Conservation (phyloP, 2,113 vertebrate species). For the Columba janthina region DNA sequence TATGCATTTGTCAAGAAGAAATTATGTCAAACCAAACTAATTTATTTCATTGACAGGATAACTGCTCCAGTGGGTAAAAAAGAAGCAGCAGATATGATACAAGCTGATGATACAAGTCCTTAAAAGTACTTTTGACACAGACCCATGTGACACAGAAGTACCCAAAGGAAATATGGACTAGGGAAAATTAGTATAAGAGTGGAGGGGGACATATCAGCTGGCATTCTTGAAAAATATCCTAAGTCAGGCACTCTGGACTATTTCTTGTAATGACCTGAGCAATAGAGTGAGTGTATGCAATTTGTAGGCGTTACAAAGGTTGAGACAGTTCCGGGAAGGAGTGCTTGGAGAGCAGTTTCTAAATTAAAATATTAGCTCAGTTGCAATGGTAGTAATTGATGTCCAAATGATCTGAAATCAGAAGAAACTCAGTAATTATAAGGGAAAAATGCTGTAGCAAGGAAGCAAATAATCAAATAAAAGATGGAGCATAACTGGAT, state of each 20-base stretch:
- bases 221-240: neutral
- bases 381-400: slow-evolving; percentile 20
- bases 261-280: neutral
- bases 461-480: slow-evolving; percentile 38
- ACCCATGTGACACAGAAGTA: neutral
- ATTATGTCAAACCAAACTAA: neutral
- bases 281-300: neutral
- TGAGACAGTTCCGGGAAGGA: neutral
- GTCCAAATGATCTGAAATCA: slow-evolving; percentile 28
- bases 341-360: slow-evolving; percentile 32
- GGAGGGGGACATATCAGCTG: neutral
- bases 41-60: neutral
- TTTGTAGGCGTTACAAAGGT: neutral
- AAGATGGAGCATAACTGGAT: neutral
- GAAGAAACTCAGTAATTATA: neutral
- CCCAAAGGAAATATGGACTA: neutral
- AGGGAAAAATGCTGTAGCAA: neutral
- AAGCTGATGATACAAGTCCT: neutral
- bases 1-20: neutral
- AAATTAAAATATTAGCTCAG: neutral
- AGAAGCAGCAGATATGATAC: neutral
- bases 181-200: neutral
- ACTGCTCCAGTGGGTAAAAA: neutral
- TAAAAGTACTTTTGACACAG: neutral
- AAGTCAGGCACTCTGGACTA: neutral